Evolutionary conservation across 2,888 invertebrate species (phyloP), one percentile per base, ranked within the genome.

Genomic region (Pseudococcus longispinus): DNA sequence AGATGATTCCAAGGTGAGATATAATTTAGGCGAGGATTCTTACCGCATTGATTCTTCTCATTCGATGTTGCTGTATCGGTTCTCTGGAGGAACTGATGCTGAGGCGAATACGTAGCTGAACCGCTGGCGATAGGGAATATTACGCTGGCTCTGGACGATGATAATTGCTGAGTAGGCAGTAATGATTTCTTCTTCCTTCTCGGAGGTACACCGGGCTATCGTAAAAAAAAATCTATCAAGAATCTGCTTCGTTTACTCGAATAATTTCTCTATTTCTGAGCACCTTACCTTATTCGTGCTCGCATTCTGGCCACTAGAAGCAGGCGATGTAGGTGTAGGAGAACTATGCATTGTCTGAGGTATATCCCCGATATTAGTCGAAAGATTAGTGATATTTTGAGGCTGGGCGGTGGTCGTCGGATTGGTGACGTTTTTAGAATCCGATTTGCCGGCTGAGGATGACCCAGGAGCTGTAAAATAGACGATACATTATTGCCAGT

Each of bases 111-210:
- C 8, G 87, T 83, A 20, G 44, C 88, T 80, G 91, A 91, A 88
- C 91, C 91, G 88, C 91, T 91, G 90, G 95, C 92, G 90, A 95
- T 92, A 65, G 95, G 95, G 91, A 95, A 94, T 89, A 94, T 95
- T 89, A 95, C 94, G 91, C 95, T 95, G 88, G 95, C 94, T 90
- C 95, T 93, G 89, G 94, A 94, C 90, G 94, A 94, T 89, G 94
- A 93, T 89, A 94, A 94, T n/a, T 91, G 90, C 88, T 91, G 91
- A 29, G 91, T 90, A 0, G 91, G 91, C 90, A 93, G 91, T 42
- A 91, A 89, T 70, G 91, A 91, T 89, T 91, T 92, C 89, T 91
- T 91, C 89, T 91, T 91, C 88, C 90, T 91, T 65, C 87, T 88
- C 37, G 87, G 84, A 9, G 88, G 88, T 51, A 88, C 88, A 84